These are phyloP conservation scores for Marisa cornuarietis DNA, from an alignment of 1,140 invertebrate species.

Conservation along the genomic window DNA sequence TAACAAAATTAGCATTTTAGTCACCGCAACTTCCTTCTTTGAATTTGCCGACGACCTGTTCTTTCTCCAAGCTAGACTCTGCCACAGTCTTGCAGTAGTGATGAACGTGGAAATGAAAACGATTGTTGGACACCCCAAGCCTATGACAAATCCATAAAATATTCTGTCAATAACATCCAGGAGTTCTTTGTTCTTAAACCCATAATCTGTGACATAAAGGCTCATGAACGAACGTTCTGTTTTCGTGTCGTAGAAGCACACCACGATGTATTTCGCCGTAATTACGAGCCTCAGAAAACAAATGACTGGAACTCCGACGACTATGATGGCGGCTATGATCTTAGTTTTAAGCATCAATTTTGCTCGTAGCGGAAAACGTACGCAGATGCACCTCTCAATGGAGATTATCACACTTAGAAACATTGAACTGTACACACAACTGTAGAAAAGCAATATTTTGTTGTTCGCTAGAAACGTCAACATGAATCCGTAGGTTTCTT, in stretches of 20 bases:
- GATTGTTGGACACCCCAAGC: not conserved
- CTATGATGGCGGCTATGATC: not conserved
- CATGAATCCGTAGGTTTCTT: no score
- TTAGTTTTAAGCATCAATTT: not conserved
- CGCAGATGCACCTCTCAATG: not conserved
- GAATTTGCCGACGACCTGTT: not conserved
- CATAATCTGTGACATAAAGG: not conserved
- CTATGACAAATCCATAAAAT: not conserved
- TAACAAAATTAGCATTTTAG: constrained; percentile 5
- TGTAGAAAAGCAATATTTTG: not conserved
- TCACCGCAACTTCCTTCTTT: not conserved
- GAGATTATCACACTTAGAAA: not conserved
- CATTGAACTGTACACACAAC: not conserved
- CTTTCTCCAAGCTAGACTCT: not conserved
- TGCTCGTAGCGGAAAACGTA: not conserved
- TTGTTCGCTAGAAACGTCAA: not conserved
- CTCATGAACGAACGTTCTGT: not conserved
- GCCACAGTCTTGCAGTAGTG: not conserved
- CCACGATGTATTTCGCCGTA: not conserved
- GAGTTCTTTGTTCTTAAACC: not conserved
- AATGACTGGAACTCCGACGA: not conserved
- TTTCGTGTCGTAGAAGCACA: not conserved
- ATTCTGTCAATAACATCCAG: not conserved
- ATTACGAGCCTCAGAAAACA: not conserved
- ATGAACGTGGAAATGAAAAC: constrained; percentile 2